phyloP scores from a whole-genome alignment of 2,113 vertebrate genomes.

The Tetrax tetrax region DNA sequence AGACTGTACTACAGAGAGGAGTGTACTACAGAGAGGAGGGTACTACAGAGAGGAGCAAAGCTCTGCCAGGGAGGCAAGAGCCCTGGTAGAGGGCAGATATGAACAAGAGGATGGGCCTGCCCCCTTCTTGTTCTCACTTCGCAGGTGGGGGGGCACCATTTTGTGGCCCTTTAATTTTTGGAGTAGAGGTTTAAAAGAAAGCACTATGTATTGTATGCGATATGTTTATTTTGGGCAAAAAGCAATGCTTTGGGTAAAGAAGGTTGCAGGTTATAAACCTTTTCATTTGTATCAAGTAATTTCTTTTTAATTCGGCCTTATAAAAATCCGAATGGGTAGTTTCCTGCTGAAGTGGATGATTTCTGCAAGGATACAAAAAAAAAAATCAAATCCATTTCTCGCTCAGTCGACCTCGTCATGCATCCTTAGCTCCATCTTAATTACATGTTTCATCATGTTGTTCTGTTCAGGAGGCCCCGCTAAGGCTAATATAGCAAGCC shows the following conservation, averaged over 20 bases:
- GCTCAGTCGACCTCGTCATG: conserved; percentile 65
- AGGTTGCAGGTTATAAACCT: conserved; percentile 49
- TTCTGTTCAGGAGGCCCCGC: conserved; percentile 44
- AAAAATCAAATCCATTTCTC: conserved; percentile 64
- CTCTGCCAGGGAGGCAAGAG: background rate
- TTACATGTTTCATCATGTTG: conserved; percentile 69
- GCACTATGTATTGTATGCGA: background rate
- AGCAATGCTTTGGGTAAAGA: background rate
- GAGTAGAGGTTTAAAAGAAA: background rate
- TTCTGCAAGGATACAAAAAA: conserved; percentile 67
- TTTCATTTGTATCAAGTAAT: conserved; percentile 45
- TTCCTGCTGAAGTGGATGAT: conserved; percentile 60
- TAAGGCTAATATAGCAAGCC: conserved; percentile 37
- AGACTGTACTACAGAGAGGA: background rate
- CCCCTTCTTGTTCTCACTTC: background rate
- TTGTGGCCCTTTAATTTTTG: background rate
- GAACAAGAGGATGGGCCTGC: background rate
- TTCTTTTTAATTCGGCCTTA: conserved; percentile 61
- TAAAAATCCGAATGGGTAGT: conserved; percentile 24
- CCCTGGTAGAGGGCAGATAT: background rate
- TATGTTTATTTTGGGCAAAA: conserved; percentile 29
- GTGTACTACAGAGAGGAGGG: background rate
- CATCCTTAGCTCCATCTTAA: conserved; percentile 71
- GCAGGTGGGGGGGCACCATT: background rate
- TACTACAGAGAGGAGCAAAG: background rate